Evolutionary conservation across 2,113 vertebrate genomes (phyloP), one percentile per base, ranked within the genome.

Genomic region (Riparia riparia): DNA sequence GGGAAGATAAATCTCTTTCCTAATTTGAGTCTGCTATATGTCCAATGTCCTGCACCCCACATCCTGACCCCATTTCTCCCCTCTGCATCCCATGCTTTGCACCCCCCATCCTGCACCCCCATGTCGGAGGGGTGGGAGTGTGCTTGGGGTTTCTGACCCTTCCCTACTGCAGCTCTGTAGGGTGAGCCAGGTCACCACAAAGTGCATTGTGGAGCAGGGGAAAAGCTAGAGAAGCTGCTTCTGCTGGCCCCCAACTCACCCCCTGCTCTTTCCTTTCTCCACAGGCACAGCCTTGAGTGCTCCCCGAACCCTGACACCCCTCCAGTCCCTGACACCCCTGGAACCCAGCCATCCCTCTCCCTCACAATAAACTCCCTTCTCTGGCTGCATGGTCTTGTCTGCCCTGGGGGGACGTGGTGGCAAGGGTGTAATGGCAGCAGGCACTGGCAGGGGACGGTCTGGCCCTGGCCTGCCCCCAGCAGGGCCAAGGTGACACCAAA

Each of bases 221-320:
- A 3, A 37, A n/a, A 25, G 50, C 22, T 53, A 29, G 34, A 65
- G 39, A 14, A 65, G 63, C 44, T 57, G 22, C 49, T 74, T 24
- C 28, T 0, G 1, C 37, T 74, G 44, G 14, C 39, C 56, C 29
- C 50, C 0, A 1, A 12, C 69, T 63, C 54, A 56, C 9, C 0
- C 16, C 10, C 14, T 1, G 3, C 47, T 65, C 18, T 37, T 69
- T 60, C 51, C 44, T 76, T 61, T 71, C 20, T 54, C 56, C 20
- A 11, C 45, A 93, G 86, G 57, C 21, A 18, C 45, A 49, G 28
- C 47, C 29, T 32, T 0, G 0, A 45, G 41, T 56, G 31, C 13
- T 22, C 17, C 41, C 16, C 3, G 4, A 50, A 41, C 25, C n/a
- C 4, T 0, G 0, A 28, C 1, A 2, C 32, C 14, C 10, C 32